These are phyloP conservation scores for Enhydra lutris DNA, from an alignment of 2,113 vertebrate genomes.

Conservation along the genomic window DNA sequence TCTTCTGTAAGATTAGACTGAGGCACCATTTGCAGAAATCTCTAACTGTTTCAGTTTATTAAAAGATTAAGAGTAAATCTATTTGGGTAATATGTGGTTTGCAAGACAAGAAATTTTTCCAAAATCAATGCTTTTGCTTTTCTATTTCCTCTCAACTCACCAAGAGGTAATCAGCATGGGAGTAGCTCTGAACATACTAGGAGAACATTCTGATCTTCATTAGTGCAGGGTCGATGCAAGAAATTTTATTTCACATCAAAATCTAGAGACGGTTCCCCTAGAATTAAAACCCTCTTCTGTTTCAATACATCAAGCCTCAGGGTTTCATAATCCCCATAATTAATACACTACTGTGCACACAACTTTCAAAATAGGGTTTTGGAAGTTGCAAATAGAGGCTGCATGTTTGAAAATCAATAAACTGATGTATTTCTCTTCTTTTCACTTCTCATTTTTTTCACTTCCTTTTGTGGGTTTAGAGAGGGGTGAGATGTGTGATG, in stretches of 20 bases:
- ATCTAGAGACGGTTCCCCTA: background rate
- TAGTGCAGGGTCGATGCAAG: slow-evolving; percentile 54
- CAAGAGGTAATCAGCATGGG: slow-evolving; percentile 68
- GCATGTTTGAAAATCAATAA: slow-evolving; percentile 16
- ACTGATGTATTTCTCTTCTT: background rate
- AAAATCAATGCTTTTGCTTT: slow-evolving; percentile 73
- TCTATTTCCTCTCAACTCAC: slow-evolving; percentile 71
- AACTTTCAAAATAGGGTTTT: slow-evolving; percentile 30
- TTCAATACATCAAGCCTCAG: slow-evolving; percentile 12
- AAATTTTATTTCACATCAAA: slow-evolving; percentile 56
- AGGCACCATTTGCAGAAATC: slow-evolving; percentile 73
- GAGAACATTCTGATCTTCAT: slow-evolving; percentile 73
- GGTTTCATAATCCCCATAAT: slow-evolving; percentile 53
- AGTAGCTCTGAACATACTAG: slow-evolving; percentile 42
- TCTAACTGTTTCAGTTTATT: slow-evolving; percentile 77
- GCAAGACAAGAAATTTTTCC: slow-evolving; percentile 70
- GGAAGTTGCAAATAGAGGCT: slow-evolving; percentile 19
- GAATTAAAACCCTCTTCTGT: slow-evolving; percentile 49
- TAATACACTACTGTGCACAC: slow-evolving; percentile 24
- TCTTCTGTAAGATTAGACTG: slow-evolving; percentile 61
- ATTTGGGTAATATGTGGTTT: slow-evolving; percentile 71
- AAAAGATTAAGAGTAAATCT: slow-evolving; percentile 79
- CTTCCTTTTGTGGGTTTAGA: background rate
- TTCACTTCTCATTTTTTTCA: background rate
- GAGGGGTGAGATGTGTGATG: background rate